Evolutionary conservation across 1,140 invertebrate genomes (phyloP).

Genomic region (Drosophila funebris): DNA sequence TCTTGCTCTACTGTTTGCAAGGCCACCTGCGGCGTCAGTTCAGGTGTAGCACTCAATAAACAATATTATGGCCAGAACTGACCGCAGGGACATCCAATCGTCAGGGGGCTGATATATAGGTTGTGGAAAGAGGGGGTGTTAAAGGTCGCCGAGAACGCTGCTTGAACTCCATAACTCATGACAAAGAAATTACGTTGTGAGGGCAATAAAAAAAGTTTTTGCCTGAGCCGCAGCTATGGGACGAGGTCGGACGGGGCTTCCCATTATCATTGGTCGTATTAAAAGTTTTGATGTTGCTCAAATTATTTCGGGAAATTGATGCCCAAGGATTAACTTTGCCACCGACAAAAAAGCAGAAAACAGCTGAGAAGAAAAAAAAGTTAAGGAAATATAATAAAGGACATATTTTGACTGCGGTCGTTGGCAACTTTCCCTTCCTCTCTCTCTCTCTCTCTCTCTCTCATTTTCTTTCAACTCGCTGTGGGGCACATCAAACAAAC

Average conservation of each 20-base stretch:
- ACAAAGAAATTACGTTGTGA: conserved; percentile 72
- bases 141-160: conserved; percentile 46
- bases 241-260: conserved; percentile 1
- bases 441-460: not conserved
- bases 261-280: conserved; percentile 81
- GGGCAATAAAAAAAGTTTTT: conserved; percentile 75
- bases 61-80: conserved; percentile 70
- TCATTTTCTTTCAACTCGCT: not conserved
- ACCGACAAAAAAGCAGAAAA: conserved; percentile 7
- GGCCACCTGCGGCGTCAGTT: conserved; percentile 29
- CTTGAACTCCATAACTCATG: conserved; percentile 68
- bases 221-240: not conserved
- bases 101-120: not conserved
- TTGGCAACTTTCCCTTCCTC: conserved; percentile 21
- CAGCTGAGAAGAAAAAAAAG: conserved; percentile 20
- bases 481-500: conserved; percentile 68
- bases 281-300: conserved; percentile 81
- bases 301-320: conserved; percentile 81
- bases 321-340: conserved; percentile 79
- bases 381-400: conserved; percentile 71
- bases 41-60: conserved; percentile 77
- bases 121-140: not conserved
- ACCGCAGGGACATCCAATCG: conserved; percentile 37
- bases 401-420: conserved; percentile 57
- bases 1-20: not conserved